phyloP scores from a whole-genome alignment of 1,140 invertebrate species.

The Sipha flava region DNA sequence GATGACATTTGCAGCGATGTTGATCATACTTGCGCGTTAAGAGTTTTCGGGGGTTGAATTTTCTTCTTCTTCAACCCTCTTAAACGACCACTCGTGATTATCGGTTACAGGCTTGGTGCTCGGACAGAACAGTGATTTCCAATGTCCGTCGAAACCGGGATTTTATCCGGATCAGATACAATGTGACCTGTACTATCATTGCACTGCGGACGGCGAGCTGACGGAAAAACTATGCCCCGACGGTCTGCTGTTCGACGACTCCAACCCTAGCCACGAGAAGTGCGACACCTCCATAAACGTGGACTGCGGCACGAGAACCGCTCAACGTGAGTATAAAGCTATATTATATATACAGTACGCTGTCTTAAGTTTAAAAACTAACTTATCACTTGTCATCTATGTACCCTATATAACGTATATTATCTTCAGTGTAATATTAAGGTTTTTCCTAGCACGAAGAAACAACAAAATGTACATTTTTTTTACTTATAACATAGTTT shows the following conservation, averaged over 20 bases:
- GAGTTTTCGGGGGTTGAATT: no score
- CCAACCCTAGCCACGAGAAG: conserved; percentile 60
- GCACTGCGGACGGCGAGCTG: conserved; percentile 54
- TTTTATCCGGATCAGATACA: conserved; percentile 66
- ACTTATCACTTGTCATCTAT: no score
- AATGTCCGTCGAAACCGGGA: conserved; percentile 64
- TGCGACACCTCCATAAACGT: conserved; percentile 73
- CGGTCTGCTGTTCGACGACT: conserved; percentile 69
- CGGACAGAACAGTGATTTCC: conserved; percentile 34
- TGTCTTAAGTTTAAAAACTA: no score
- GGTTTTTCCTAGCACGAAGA: no score
- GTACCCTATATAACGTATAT: no score
- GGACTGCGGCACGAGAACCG: conserved; percentile 63
- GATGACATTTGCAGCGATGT: no score
- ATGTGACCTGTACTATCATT: conserved; percentile 75
- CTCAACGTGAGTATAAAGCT: conserved; percentile 64
- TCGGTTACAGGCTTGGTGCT: not conserved
- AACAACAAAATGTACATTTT: no score
- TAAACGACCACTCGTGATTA: no score
- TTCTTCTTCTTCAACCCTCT: no score
- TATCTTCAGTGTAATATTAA: no score
- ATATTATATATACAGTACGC: not conserved
- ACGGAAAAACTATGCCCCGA: conserved; percentile 70
- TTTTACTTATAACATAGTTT: no score
- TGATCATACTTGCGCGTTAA: no score